These are phyloP conservation scores for Hemistola chrysoprasaria DNA, from an alignment of 2,888 invertebrate species.

Conservation along the genomic window DNA sequence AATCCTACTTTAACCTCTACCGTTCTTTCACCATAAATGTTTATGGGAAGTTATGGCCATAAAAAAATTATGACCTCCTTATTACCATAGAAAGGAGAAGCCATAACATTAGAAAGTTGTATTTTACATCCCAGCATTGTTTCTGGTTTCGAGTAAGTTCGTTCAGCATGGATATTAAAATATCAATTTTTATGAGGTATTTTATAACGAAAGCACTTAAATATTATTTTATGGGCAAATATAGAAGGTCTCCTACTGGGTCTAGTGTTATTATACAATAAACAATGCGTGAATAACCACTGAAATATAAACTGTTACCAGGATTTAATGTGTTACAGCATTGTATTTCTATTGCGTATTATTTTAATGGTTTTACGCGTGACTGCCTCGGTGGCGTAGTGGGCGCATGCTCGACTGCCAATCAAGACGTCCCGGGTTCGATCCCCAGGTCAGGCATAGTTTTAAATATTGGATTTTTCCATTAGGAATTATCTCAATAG, in stretches of 20 bases:
- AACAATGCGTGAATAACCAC: constrained; percentile 10
- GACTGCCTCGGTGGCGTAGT: too few relatives aligned
- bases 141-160: constrained; percentile 50
- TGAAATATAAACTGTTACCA: constrained; percentile 6
- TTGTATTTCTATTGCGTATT: constrained; percentile 14
- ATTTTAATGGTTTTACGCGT: constrained; percentile 1
- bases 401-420: too few relatives aligned
- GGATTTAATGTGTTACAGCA: constrained; percentile 3
- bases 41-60: constrained; percentile 45
- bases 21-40: constrained; percentile 43
- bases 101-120: constrained; percentile 53
- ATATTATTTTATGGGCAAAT: constrained; percentile 28
- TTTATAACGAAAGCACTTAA: constrained; percentile 33
- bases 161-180: constrained; percentile 39
- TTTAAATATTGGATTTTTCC: too few relatives aligned
- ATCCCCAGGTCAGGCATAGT: too few relatives aligned
- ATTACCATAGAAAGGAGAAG: constrained; percentile 62
- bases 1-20: constrained; percentile 23
- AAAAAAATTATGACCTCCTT: constrained; percentile 54
- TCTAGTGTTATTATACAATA: constrained; percentile 14
- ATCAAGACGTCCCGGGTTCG: too few relatives aligned
- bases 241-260: constrained; percentile 24
- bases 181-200: constrained; percentile 44
- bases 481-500: too few relatives aligned
- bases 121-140: constrained; percentile 52